Percentiles rank a stretch among this genome's conserved stretches.
Evolutionary conservation across 2,113 vertebrate genomes (phyloP).

Genomic region (Conger conger): DNA sequence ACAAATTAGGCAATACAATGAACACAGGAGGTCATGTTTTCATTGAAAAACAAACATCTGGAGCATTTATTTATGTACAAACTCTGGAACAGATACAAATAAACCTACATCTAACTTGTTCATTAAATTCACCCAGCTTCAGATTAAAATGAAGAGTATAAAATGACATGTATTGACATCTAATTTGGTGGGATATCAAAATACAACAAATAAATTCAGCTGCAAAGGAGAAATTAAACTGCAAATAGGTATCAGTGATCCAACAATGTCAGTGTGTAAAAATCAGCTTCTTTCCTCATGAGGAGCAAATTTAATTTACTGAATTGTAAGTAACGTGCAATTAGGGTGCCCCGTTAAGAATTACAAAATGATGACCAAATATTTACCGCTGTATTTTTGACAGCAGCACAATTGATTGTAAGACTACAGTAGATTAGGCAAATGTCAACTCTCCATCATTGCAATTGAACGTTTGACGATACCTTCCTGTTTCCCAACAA

Average conservation of each 20-base stretch:
- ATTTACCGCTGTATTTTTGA: not conserved
- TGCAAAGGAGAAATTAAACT: not conserved
- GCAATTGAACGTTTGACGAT: not conserved
- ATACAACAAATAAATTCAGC: constrained; percentile 3
- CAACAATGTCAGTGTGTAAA: not conserved
- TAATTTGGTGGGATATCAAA: not conserved
- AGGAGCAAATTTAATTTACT: not conserved
- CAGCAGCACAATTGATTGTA: not conserved
- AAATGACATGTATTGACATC: not conserved
- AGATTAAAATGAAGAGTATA: not conserved
- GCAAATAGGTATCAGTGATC: not conserved
- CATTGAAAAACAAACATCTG: not conserved
- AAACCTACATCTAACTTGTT: not conserved
- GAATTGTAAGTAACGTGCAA: not conserved
- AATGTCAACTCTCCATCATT: not conserved
- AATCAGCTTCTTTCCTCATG: not conserved
- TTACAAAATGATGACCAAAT: not conserved
- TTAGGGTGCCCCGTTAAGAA: not conserved
- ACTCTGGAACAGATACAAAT: not conserved
- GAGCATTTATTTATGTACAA: constrained; percentile 1
- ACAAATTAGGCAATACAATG: not conserved
- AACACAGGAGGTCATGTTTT: not conserved
- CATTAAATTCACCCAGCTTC: not conserved
- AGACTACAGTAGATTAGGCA: not conserved
- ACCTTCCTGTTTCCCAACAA: not conserved